Evolutionary conservation across 2,888 invertebrate genomes (phyloP).

Genomic region (Drosophila algonquin): DNA sequence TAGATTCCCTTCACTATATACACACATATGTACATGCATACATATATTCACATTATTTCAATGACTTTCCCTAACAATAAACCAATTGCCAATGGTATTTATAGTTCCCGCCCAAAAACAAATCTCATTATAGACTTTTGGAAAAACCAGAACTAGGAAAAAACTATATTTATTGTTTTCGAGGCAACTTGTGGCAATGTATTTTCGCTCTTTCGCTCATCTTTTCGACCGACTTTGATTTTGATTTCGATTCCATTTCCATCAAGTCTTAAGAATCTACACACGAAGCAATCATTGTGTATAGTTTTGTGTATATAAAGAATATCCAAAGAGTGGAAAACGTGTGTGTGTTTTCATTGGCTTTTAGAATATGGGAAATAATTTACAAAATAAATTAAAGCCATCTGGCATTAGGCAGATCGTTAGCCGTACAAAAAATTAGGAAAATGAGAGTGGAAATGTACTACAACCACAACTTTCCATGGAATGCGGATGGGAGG

Average conservation of each 20-base stretch:
- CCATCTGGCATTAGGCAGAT: constrained; percentile 73
- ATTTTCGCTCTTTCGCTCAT: constrained; percentile 5
- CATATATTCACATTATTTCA: constrained; percentile 20
- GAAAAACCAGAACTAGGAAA: constrained; percentile 20
- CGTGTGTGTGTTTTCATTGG: constrained; percentile 58
- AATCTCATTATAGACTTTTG: constrained; percentile 41
- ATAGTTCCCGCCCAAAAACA: constrained; percentile 2
- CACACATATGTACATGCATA: no score
- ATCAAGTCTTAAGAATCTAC: constrained; percentile 18
- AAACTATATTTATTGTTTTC: constrained; percentile 45
- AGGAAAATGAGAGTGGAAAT: constrained; percentile 19
- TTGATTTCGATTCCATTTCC: constrained; percentile 23
- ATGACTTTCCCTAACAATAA: constrained; percentile 5
- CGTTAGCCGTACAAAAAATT: constrained; percentile 27
- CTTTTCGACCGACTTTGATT: constrained; percentile 31
- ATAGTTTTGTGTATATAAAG: constrained; percentile 15
- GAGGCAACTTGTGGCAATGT: constrained; percentile 11
- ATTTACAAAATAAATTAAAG: constrained; percentile 78
- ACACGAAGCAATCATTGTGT: constrained; percentile 2
- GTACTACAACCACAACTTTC: constrained; percentile 24
- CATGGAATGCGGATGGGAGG: constrained; percentile 21
- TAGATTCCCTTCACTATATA: neutral
- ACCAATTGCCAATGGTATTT: constrained; percentile 21
- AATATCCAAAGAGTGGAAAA: constrained; percentile 4
- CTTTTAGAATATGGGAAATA: constrained; percentile 75